Base-by-base conservation (phyloP, 2,113 vertebrate species). In the Ageneiosus marmoratus region DNA sequence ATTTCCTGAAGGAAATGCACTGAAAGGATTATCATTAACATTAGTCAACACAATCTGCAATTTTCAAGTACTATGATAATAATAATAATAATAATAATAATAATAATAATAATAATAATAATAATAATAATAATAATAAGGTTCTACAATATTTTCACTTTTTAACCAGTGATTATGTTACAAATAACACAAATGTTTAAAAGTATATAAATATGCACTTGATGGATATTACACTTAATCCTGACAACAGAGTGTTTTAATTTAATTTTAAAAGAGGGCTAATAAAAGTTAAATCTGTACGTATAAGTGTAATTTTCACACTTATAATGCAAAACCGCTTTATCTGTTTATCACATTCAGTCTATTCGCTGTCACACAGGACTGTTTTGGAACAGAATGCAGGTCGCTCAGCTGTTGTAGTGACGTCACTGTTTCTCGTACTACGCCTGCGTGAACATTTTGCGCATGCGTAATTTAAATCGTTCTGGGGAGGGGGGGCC, bases 341-440 rank as follows among this genome's bases (percentile, higher is more conserved):
- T 46, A 41, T 41, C 34, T 41, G 32, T n/a, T n/a, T n/a, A n/a
- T n/a, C 18, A 11, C 16, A 1, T n/a, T 2, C 1, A 48, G 18
- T 29, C 13, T 11, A 50, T 50, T 50, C 9, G 7, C 29, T 75
- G 48, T 4, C 73, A 75, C 27, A 32, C 18, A 0, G 2, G 18
- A 16, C 2, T 20, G 0, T 41, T 67, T 85, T 18, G 63, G 4
- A 56, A 37, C 11, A n/a, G 15, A 48, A 90, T 87, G 87, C 89
- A 86, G 87, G 90, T 92, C 91, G 81, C 93, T 89, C 92, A 93
- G 89, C 92, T 90, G 92, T 92, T 91, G 92, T 92, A 89, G 90
- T 77, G 76, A 77, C 37, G 76, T 77, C 76, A 58, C 76, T 10
- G 37, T 1, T 6, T 4, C 6, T 7, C 51, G 0, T 27, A 77